phyloP scores from a whole-genome alignment of 92 coral and sea anemone genomes.

The Metridium senile region DNA sequence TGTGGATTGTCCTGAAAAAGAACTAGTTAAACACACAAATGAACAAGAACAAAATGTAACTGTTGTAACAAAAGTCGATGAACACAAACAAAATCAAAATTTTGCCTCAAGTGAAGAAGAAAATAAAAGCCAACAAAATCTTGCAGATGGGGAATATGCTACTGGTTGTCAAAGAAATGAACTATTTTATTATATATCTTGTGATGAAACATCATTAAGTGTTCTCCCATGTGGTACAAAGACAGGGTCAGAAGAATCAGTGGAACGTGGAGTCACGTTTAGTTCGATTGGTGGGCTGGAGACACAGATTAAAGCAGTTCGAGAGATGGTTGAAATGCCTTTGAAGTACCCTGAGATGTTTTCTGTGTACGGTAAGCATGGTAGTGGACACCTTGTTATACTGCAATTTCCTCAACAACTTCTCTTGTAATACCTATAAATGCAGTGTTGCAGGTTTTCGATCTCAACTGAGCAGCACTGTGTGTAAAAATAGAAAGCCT shows the following conservation, averaged over 20 bases:
- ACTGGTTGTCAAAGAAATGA: constrained; percentile 2
- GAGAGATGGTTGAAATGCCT: constrained; percentile 93
- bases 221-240: constrained; percentile 47
- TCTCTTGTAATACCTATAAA: too few relatives aligned
- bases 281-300: constrained; percentile 84
- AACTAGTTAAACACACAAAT: too few relatives aligned
- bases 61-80: background rate
- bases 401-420: too few relatives aligned
- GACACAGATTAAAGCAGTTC: constrained; percentile 72
- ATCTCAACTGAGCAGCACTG: too few relatives aligned
- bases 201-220: constrained; percentile 68
- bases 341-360: constrained; percentile 79
- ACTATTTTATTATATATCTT: constrained; percentile 62
- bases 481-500: too few relatives aligned
- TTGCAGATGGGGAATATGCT: background rate
- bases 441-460: too few relatives aligned
- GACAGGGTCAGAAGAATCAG: background rate
- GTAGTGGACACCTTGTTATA: too few relatives aligned
- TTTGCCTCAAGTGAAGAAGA: too few relatives aligned
- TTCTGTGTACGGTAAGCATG: constrained; percentile 74
- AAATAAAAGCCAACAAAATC: background rate
- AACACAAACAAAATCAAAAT: too few relatives aligned
- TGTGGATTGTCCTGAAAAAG: background rate
- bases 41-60: background rate
- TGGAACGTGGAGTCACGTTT: constrained; percentile 57